Evolutionary conservation across 2,113 vertebrate species (phyloP), one percentile per base, ranked within the genome.

Genomic region (Peromyscus californicus): DNA sequence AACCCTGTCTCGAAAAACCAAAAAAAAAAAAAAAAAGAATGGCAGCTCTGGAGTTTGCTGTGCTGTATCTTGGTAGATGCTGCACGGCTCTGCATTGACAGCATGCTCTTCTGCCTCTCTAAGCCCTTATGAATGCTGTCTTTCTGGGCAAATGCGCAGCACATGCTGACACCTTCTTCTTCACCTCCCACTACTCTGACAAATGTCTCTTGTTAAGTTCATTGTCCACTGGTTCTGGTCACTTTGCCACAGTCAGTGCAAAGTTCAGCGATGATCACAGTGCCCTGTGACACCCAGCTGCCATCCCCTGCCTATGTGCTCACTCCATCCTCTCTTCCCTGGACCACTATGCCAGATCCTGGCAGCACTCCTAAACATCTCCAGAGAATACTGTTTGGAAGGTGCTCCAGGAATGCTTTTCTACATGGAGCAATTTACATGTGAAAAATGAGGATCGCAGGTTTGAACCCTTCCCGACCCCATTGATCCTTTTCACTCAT

Each of bases 291-390:
- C 39, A 45, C 26, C n/a, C 19, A 2, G 21, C 19, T 86, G 72
- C 63, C 21, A 3, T 9, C 57, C 36, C 4, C 26, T 24, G 2
- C 2, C 33, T 31, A 1, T 48, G 57, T 45, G 6, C 3, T 7
- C 9, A 17, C 63, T 70, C 21, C 65, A 8, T 9, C 29, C 67
- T 8, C 16, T 78, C 39, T 82, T 26, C 33, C 79, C 93, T 67
- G 8, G 42, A 9, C 16, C 63, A 3, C 85, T 48, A 7, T 16
- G 65, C 39, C 57, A 63, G 15, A 83, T 89, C 48, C 78, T 82
- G 67, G 80, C 5, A 42, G 31, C 54, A n/a, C 29, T 82, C 57
- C 19, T 88, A 59, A 22, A 7, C 12, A 33, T 36, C 16, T 36
- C 76, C 17, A 82, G 69, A 59, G 57, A 12, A 80, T 59, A 29